Evolutionary conservation across 2,113 vertebrate genomes (phyloP).

Genomic region (Phylloscopus trochilus): DNA sequence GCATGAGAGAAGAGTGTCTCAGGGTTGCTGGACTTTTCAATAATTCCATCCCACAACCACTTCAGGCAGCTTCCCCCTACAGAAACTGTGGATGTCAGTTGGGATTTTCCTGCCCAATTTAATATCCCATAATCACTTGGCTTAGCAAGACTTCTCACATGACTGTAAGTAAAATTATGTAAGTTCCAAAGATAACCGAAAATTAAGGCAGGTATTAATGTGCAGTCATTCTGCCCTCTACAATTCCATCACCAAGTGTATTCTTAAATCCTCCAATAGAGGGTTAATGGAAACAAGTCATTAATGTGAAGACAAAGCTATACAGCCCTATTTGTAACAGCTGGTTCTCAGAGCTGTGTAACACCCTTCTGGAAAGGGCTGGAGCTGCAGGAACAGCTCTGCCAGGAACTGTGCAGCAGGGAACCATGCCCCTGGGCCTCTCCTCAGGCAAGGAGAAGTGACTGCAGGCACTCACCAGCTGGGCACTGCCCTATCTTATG

Average conservation of each 20-base stretch:
- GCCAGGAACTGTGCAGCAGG: neutral
- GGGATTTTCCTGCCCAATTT: neutral
- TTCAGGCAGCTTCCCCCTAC: neutral
- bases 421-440: neutral
- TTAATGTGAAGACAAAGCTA: neutral
- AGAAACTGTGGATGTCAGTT: neutral
- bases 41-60: neutral
- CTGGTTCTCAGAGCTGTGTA: neutral
- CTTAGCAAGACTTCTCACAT: neutral
- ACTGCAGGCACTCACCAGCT: neutral
- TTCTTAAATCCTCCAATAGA: neutral
- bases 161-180: neutral
- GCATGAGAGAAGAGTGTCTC: neutral
- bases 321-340: neutral
- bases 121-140: neutral
- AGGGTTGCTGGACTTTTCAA: neutral
- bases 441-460: neutral
- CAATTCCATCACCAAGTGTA: neutral
- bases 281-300: neutral
- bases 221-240: neutral
- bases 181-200: neutral
- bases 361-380: neutral
- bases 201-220: neutral
- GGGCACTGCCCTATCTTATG: neutral
- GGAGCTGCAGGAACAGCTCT: neutral